A percentile compares a stretch with the other conserved stretches of the same genome.
These are phyloP conservation scores for Rhynchotus rufescens DNA, from an alignment of 2,797 vertebrate species.

Conservation along the genomic window DNA sequence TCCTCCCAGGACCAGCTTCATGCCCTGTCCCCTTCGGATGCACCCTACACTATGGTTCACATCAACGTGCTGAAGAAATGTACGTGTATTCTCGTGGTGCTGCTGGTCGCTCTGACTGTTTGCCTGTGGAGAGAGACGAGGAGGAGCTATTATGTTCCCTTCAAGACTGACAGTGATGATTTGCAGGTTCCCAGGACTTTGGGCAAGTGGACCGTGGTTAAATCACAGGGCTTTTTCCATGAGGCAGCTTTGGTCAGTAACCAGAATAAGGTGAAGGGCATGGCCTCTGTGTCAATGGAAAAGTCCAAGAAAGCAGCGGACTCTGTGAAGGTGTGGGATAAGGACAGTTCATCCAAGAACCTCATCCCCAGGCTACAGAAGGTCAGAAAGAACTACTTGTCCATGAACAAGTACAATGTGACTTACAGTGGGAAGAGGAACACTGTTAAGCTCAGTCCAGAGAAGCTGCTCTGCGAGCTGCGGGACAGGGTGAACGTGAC, in stretches of 20 bases:
- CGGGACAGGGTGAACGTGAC: constrained; percentile 74
- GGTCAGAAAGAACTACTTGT: constrained; percentile 75
- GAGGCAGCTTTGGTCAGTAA: background rate
- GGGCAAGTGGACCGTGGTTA: constrained; percentile 2
- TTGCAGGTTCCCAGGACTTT: constrained; percentile 15
- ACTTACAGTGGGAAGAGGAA: constrained; percentile 71
- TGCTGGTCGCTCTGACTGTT: constrained; percentile 75
- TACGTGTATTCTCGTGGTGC: constrained; percentile 63
- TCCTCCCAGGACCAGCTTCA: constrained; percentile 60
- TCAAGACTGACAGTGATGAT: constrained; percentile 45
- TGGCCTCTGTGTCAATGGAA: background rate
- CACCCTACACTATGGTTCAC: constrained; percentile 78
- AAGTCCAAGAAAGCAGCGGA: constrained; percentile 28
- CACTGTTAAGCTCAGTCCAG: constrained; percentile 57
- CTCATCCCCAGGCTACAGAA: constrained; percentile 76
- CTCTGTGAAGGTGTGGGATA: constrained; percentile 78
- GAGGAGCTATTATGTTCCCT: constrained; percentile 69
- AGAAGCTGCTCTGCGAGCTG: constrained; percentile 77
- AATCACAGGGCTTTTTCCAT: background rate
- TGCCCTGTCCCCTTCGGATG: constrained; percentile 29
- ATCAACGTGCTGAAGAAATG: constrained; percentile 77
- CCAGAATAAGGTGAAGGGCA: background rate
- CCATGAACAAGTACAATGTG: constrained; percentile 81
- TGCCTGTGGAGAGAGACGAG: constrained; percentile 80
- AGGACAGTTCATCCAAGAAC: constrained; percentile 80